A percentile compares a stretch with the other conserved stretches of the same genome.
These are phyloP conservation scores for Anser cygnoides DNA, from an alignment of 2,113 vertebrate species.

Conservation along the genomic window DNA sequence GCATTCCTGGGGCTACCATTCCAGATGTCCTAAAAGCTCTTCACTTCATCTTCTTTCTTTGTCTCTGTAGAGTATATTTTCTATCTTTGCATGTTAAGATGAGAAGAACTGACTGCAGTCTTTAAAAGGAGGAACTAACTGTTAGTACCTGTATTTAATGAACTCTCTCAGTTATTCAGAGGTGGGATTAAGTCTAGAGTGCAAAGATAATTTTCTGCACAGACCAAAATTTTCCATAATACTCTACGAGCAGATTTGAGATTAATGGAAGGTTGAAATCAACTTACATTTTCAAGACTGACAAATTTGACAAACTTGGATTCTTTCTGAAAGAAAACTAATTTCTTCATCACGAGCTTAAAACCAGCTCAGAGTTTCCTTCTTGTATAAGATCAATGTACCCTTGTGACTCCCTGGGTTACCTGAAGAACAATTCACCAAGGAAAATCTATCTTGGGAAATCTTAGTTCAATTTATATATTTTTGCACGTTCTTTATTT, in stretches of 20 bases:
- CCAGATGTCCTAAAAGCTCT: neutral
- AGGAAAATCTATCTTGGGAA: neutral
- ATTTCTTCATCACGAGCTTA: neutral
- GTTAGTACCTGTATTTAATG: neutral
- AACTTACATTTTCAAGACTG: neutral
- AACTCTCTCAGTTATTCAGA: neutral
- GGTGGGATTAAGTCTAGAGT: neutral
- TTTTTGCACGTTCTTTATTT: neutral
- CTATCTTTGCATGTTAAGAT: neutral
- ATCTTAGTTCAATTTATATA: neutral
- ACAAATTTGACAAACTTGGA: neutral
- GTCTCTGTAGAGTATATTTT: slow-evolving; percentile 12
- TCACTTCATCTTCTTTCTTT: neutral
- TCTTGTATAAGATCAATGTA: neutral
- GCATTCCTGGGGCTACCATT: neutral
- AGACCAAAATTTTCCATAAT: neutral
- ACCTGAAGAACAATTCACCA: neutral
- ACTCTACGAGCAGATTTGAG: neutral
- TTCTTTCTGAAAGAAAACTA: neutral
- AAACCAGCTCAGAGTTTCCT: neutral
- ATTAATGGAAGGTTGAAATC: neutral
- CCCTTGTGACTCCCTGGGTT: neutral
- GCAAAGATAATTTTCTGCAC: neutral
- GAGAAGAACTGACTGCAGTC: neutral
- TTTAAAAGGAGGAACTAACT: neutral